Evolutionary conservation across 2,797 vertebrate genomes (phyloP), one percentile per base, ranked within the genome.

Genomic region (Thaleichthys pacificus): DNA sequence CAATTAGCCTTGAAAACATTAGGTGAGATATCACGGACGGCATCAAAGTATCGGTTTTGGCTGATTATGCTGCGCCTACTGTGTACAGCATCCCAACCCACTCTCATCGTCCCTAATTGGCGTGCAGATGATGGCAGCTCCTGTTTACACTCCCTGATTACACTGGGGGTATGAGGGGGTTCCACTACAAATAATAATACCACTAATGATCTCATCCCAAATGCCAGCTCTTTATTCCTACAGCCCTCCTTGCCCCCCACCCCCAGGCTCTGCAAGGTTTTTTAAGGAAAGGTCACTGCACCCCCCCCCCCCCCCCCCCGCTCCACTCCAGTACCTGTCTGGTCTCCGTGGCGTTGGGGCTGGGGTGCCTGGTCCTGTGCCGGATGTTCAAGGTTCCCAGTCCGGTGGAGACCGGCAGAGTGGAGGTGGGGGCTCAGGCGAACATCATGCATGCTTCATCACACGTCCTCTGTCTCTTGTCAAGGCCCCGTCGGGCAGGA

Each of bases 1-100:
- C 82, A 85, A 89, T 89, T 87, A 89, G 87, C 74, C 3, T 19
- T 70, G 72, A 74, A 79, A 83, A 84, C 65, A 54, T 35, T 78
- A 87, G 88, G 86, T 87, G 84, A 15, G 78, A 79, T 86, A 88
- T 88, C 82, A 76, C 38, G 78, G 58, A 15, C 83, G 85, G 83
- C 81, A 88, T 89, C 83, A 22, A 76, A 83, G 81, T 87, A 81
- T 89, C 86, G 82, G 76, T 83, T 90, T 82, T 83, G 81, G 84
- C 57, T 87, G 83, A 90, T 89, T 85, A 54, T 54, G 51, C 51
- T 4, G 51, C 51, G 15, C 51, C 19, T n/a, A n/a, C 51, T n/a
- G 51, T n/a, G 51, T 54, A n/a, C 51, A 42, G 38, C 38, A 42
- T 42, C 38, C 9, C 38, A 42, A 42, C 38, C 12, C 11, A 12